Conservation (phyloP, 2,113 vertebrate genomes). For the Cyanistes caeruleus region DNA sequence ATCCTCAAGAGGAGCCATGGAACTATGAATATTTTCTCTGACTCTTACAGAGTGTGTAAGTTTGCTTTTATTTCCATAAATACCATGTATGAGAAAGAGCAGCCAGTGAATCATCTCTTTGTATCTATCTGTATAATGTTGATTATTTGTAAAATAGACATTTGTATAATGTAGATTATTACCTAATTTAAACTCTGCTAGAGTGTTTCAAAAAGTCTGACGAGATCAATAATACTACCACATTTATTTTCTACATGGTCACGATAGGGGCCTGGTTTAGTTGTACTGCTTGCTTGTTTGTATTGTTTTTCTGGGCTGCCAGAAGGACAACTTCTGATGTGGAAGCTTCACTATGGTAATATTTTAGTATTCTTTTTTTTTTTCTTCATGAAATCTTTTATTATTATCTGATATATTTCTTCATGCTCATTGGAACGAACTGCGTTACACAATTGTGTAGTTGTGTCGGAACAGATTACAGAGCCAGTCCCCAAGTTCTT, state of each 20-base stretch:
- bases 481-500: not conserved
- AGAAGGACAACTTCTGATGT: not conserved
- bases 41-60: not conserved
- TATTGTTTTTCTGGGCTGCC: not conserved
- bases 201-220: not conserved
- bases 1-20: not conserved
- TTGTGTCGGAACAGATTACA: not conserved
- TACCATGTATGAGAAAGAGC: not conserved
- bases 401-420: not conserved
- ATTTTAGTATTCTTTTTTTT: not conserved
- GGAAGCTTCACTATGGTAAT: not conserved
- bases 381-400: not conserved
- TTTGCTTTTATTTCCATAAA: not conserved
- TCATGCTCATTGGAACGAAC: not conserved
- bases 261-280: not conserved
- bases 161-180: not conserved
- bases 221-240: not conserved
- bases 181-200: not conserved
- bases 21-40: not conserved
- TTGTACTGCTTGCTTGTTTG: not conserved
- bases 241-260: not conserved
- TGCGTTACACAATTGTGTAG: not conserved
- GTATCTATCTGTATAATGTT: no score
- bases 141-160: no score
- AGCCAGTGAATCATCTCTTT: not conserved